phyloP scores from a whole-genome alignment of 92 coral and sea anemone species.

The Epizoanthus stellaris region DNA sequence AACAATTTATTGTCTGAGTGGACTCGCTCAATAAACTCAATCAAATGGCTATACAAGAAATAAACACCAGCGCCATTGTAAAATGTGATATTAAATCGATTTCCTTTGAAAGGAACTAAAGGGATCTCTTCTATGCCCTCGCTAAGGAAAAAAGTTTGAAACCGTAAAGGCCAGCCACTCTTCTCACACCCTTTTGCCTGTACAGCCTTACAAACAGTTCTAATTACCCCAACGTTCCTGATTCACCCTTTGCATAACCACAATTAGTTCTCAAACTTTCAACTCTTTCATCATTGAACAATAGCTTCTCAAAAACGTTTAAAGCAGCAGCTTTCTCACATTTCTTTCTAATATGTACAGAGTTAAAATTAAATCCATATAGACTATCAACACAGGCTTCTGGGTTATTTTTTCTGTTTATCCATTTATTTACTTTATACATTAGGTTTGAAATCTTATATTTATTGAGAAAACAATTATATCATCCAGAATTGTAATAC shows the following conservation, averaged over 20 bases:
- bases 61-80: constrained; percentile 37
- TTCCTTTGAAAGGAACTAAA: constrained; percentile 26
- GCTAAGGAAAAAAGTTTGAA: no score
- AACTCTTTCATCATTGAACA: constrained; percentile 33
- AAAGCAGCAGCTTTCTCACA: no score
- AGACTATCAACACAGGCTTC: no score
- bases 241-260: background rate
- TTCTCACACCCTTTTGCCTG: constrained; percentile 2
- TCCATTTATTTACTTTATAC: no score
- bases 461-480: no score
- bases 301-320: constrained; percentile 7
- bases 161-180: no score
- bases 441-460: no score
- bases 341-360: no score
- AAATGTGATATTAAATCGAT: constrained; percentile 29
- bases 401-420: no score
- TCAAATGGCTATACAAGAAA: constrained; percentile 36
- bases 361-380: no score
- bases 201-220: constrained; percentile 43
- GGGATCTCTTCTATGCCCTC: background rate
- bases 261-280: background rate
- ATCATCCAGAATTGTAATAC: no score
- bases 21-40: constrained; percentile 32
- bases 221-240: constrained; percentile 36
- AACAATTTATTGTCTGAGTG: constrained; percentile 40